Percentiles rank a stretch among this genome's conserved stretches.
Conservation (phyloP, 2,797 vertebrate genomes). For the Knipowitschia caucasica region DNA sequence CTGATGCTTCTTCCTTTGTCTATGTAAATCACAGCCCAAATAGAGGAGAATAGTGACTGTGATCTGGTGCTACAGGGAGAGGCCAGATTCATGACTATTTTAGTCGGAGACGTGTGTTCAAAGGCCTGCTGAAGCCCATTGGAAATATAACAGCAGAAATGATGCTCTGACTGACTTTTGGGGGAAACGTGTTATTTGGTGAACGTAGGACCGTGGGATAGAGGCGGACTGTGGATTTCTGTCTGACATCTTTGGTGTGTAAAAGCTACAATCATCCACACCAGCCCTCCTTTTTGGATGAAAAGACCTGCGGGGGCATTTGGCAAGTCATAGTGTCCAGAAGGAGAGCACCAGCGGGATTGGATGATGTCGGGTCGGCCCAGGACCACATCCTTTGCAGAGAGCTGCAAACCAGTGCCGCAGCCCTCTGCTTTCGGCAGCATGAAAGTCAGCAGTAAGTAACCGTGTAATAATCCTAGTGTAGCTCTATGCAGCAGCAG, state of each 20-base stretch:
- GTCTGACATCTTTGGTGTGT: conserved; percentile 31
- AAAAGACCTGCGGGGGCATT: conserved; percentile 47
- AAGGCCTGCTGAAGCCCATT: conserved; percentile 56
- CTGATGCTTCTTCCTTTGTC: conserved; percentile 18
- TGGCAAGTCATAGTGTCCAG: conserved; percentile 53
- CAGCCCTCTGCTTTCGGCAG: conserved; percentile 97
- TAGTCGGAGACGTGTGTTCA: conserved; percentile 66
- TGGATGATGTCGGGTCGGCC: conserved; percentile 95
- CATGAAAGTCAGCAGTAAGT: conserved; percentile 99
- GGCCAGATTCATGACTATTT: conserved; percentile 76
- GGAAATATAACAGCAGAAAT: conserved; percentile 41
- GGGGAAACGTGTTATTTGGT: conserved; percentile 43
- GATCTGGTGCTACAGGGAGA: conserved; percentile 61
- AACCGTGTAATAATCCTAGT: conserved; percentile 45
- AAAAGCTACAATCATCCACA: conserved; percentile 34
- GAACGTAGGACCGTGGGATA: conserved; percentile 41
- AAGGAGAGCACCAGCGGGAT: conserved; percentile 55
- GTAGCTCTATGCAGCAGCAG: conserved; percentile 33
- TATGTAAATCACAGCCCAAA: conserved; percentile 27
- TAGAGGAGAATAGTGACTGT: conserved; percentile 43
- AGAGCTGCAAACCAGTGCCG: conserved; percentile 98
- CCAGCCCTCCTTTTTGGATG: conserved; percentile 66
- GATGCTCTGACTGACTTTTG: conserved; percentile 63
- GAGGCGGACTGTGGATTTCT: conserved; percentile 36
- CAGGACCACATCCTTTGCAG: conserved; percentile 98